These are phyloP conservation scores for Dicaeum eximium DNA, from an alignment of 2,113 vertebrate genomes.

Conservation along the genomic window DNA sequence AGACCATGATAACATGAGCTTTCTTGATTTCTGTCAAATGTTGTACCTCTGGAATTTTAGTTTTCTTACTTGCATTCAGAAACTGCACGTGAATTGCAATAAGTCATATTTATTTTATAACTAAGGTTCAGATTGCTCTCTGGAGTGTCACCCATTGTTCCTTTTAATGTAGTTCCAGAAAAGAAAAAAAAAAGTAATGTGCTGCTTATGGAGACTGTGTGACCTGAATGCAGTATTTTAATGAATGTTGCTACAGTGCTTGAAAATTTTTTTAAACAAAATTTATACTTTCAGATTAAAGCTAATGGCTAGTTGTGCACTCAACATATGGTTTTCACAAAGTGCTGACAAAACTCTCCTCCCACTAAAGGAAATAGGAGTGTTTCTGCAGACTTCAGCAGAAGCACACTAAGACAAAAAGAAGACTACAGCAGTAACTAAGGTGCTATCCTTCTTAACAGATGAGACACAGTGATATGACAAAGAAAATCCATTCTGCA, in stretches of 20 bases:
- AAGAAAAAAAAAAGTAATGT: background rate
- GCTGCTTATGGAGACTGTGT: background rate
- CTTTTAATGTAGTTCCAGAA: background rate
- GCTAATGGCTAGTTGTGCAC: background rate
- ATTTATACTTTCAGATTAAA: background rate
- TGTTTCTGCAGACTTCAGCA: conserved; percentile 29
- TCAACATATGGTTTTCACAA: background rate
- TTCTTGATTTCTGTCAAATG: background rate
- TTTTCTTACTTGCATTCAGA: background rate
- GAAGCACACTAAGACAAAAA: background rate
- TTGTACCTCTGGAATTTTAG: background rate
- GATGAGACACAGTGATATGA: background rate
- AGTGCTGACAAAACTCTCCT: conserved; percentile 5
- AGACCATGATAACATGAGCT: background rate
- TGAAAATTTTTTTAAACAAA: background rate
- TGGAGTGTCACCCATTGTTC: background rate
- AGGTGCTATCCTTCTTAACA: background rate
- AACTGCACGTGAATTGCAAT: background rate
- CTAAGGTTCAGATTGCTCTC: background rate
- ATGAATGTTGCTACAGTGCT: background rate
- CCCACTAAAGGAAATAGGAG: background rate
- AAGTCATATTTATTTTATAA: background rate
- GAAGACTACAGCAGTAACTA: background rate
- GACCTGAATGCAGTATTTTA: background rate
- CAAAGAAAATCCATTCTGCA: background rate